phyloP scores from a whole-genome alignment of 64 coral and sea anemone genomes.

The Montipora sp. region DNA sequence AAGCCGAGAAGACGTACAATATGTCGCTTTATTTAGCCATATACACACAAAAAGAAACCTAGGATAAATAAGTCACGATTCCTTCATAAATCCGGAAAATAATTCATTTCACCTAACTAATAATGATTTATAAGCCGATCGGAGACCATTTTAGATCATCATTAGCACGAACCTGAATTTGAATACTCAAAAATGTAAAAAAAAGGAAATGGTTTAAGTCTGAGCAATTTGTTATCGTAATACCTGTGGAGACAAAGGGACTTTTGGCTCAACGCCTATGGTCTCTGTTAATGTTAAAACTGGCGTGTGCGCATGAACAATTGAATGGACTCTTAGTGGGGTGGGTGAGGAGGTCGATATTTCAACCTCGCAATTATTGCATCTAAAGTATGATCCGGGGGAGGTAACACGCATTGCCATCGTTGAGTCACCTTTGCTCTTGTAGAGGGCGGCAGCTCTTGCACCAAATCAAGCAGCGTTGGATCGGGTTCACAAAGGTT shows the following conservation, averaged over 20 bases:
- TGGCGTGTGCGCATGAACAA: not conserved
- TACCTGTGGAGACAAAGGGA: not conserved
- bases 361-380: slow-evolving; percentile 76
- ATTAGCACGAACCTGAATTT: not conserved
- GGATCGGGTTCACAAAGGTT: slow-evolving; percentile 97
- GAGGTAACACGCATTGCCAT: slow-evolving; percentile 96
- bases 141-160: not conserved
- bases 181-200: not conserved
- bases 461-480: slow-evolving; percentile 75
- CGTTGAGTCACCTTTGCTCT: slow-evolving; percentile 82
- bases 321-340: not conserved
- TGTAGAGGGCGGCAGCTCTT: slow-evolving; percentile 62
- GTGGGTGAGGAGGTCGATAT: slow-evolving; percentile 66
- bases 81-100: slow-evolving; percentile 9
- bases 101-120: slow-evolving; percentile 14
- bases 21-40: not conserved
- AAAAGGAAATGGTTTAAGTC: not conserved
- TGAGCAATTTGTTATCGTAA: not conserved
- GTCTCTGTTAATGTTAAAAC: not conserved
- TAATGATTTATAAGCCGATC: slow-evolving; percentile 7
- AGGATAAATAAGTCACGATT: not conserved
- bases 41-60: slow-evolving; percentile 19
- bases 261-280: not conserved
- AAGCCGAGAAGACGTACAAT: not conserved
- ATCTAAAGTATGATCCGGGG: slow-evolving; percentile 88